These are phyloP conservation scores for Chrysodeixis includens DNA, from an alignment of 2,888 invertebrate genomes.

Conservation along the genomic window DNA sequence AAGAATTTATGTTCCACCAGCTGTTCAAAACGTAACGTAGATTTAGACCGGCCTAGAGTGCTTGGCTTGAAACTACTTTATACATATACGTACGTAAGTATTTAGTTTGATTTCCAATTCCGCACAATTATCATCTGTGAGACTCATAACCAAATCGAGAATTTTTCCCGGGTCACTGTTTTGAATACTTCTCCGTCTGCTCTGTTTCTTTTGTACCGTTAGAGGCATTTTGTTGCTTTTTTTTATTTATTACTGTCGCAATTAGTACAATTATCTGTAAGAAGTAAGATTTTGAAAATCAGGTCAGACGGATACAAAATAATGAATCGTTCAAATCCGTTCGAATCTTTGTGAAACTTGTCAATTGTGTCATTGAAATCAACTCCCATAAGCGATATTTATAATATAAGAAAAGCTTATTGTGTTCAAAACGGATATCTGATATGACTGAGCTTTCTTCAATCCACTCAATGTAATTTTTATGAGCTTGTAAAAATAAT, in stretches of 20 bases:
- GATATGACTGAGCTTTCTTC: no score
- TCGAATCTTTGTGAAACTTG: background rate
- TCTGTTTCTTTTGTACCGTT: slow-evolving; percentile 53
- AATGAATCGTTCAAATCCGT: background rate
- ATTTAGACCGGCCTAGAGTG: no score
- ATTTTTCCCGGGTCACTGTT: slow-evolving; percentile 89
- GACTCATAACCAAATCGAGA: slow-evolving; percentile 85
- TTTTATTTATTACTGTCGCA: background rate
- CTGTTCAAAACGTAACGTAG: no score
- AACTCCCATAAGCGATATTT: no score
- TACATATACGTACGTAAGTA: slow-evolving; percentile 84
- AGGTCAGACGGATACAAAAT: background rate
- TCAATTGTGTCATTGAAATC: background rate
- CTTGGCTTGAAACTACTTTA: no score
- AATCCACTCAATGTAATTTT: no score
- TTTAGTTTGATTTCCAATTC: slow-evolving; percentile 90
- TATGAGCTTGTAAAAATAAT: no score
- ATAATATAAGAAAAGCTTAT: no score
- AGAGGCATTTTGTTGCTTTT: slow-evolving; percentile 26
- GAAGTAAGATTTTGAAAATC: slow-evolving; percentile 3
- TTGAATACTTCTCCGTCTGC: slow-evolving; percentile 74
- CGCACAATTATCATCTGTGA: slow-evolving; percentile 83
- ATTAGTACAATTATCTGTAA: background rate
- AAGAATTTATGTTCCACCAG: no score
- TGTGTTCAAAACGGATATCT: no score